A percentile compares a stretch with the other conserved stretches of the same genome.
phyloP scores from a whole-genome alignment of 2,113 vertebrate species.

The Calypte anna region DNA sequence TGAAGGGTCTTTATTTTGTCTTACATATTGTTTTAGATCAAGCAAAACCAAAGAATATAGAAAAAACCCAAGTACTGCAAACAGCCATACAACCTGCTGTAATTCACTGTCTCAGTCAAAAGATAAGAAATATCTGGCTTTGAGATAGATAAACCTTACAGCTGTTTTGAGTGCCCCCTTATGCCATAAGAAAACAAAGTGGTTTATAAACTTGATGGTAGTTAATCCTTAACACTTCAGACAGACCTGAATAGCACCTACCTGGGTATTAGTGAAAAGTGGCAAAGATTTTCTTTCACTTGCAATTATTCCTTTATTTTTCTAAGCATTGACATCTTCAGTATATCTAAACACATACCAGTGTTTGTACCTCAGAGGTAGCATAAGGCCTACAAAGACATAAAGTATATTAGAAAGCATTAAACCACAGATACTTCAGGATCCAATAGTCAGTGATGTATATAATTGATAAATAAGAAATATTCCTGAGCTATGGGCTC shows the following conservation, averaged over 20 bases:
- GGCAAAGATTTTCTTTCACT: neutral
- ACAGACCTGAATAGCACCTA: neutral
- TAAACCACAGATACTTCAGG: neutral
- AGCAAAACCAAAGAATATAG: neutral
- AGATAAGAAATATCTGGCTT: neutral
- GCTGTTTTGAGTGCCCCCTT: neutral
- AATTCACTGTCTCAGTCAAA: neutral
- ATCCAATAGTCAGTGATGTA: neutral
- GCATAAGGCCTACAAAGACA: neutral
- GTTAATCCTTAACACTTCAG: neutral
- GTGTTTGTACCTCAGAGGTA: neutral
- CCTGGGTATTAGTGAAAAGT: neutral
- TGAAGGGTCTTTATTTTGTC: neutral
- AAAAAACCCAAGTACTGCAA: neutral
- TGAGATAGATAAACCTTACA: neutral
- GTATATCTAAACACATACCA: neutral
- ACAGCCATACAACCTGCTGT: neutral
- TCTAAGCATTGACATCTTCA: neutral
- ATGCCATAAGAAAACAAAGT: neutral
- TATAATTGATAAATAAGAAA: neutral
- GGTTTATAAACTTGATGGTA: neutral
- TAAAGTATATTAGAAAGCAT: neutral
- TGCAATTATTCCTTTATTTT: neutral
- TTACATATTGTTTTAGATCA: neutral
- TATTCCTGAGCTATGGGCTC: neutral